These are phyloP conservation scores for Zosterops japonicus DNA, from an alignment of 2,113 vertebrate genomes.

Conservation along the genomic window DNA sequence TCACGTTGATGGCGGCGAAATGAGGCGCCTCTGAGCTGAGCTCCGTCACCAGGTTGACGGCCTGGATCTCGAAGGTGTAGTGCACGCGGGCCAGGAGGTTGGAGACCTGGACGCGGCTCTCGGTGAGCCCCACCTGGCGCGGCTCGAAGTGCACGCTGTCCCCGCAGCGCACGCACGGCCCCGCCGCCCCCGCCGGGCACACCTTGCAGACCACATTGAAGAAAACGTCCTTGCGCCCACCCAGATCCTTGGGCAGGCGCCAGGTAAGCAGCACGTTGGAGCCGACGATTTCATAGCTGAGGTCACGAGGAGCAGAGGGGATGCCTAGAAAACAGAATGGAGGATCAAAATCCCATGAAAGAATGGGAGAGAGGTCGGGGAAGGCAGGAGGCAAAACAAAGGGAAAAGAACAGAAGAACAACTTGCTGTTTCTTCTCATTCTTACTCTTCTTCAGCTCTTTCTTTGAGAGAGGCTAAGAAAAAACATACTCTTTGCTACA, in stretches of 20 bases:
- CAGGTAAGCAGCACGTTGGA: slow-evolving; percentile 88
- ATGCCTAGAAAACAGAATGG: slow-evolving; percentile 75
- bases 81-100: slow-evolving; percentile 90
- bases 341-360: background rate
- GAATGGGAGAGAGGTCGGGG: background rate
- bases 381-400: background rate
- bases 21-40: slow-evolving; percentile 89
- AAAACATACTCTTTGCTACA: background rate
- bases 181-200: slow-evolving; percentile 73
- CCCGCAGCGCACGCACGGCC: slow-evolving; percentile 87
- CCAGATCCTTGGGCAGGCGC: slow-evolving; percentile 88
- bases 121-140: slow-evolving; percentile 85
- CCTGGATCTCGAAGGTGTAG: slow-evolving; percentile 94
- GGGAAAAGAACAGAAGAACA: background rate
- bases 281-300: slow-evolving; percentile 90
- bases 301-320: slow-evolving; percentile 86
- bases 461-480: background rate
- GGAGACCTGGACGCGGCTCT: slow-evolving; percentile 90
- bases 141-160: slow-evolving; percentile 91
- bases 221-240: slow-evolving; percentile 88
- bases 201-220: slow-evolving; percentile 92
- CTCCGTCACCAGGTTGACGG: slow-evolving; percentile 90
- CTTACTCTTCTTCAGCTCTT: background rate
- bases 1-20: slow-evolving; percentile 91
- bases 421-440: background rate